phyloP scores from a whole-genome alignment of 1,140 invertebrate genomes.

The Drosophila sucinea region DNA sequence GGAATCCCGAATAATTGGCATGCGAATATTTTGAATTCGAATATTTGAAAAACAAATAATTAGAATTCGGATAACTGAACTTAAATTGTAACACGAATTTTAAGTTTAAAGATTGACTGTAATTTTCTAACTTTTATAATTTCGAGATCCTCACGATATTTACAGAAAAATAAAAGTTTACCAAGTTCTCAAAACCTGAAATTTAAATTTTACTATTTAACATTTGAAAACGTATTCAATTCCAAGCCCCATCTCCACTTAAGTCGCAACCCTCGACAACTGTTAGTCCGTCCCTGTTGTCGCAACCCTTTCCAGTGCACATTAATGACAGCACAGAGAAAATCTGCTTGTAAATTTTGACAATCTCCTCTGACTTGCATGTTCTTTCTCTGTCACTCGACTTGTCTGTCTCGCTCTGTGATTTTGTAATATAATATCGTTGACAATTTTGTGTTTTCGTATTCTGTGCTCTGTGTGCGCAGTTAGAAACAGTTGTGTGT shows the following conservation, averaged over 20 bases:
- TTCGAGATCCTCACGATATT: too few species aligned
- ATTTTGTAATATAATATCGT: constrained; percentile 13
- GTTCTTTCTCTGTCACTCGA: neutral
- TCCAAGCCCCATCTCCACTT: neutral
- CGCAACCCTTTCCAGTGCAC: neutral
- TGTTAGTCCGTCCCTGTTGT: neutral
- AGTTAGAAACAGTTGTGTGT: constrained; percentile 16
- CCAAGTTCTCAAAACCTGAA: too few species aligned
- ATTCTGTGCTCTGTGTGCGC: constrained; percentile 1
- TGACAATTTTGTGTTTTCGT: constrained; percentile 10
- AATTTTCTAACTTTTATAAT: too few species aligned
- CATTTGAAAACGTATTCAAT: neutral
- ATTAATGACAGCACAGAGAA: constrained; percentile 30
- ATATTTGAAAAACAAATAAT: too few species aligned
- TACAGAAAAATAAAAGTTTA: too few species aligned
- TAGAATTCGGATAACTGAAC: too few species aligned
- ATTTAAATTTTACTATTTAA: too few species aligned
- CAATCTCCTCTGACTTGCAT: constrained; percentile 3
- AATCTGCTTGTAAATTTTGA: constrained; percentile 15
- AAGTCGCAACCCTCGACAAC: neutral
- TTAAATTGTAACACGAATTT: too few species aligned
- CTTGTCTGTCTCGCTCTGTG: constrained; percentile 13
- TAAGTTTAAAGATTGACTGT: too few species aligned
- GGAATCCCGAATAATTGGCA: too few species aligned
- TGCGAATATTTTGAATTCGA: too few species aligned